Percentiles rank a stretch among this genome's conserved stretches.
Conservation (phyloP, 35 echinoderm and acorn worm species). For the Acanthaster planci region DNA sequence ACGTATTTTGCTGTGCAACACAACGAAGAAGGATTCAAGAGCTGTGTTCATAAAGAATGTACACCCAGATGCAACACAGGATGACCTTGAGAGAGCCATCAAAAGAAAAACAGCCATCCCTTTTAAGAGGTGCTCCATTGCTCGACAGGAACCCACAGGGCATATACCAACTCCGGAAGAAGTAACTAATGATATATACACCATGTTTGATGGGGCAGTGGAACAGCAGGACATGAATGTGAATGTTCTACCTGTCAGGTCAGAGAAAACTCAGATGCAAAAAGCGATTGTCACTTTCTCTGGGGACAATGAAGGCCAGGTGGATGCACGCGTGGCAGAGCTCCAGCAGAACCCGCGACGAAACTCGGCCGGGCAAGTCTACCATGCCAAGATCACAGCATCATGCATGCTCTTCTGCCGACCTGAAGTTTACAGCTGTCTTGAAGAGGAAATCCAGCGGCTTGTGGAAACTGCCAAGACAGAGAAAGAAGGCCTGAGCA, state of each 20-base stretch:
- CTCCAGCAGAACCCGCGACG: background rate
- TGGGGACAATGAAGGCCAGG: background rate
- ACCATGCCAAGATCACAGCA: background rate
- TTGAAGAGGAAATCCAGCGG: background rate
- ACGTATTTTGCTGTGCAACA: background rate
- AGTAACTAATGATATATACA: background rate
- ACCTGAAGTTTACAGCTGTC: background rate
- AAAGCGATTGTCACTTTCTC: constrained; percentile 2
- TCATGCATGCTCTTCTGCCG: constrained; percentile 22
- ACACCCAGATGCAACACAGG: background rate
- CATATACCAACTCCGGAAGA: background rate
- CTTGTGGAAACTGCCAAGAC: background rate
- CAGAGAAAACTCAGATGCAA: background rate
- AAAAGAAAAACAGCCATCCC: background rate
- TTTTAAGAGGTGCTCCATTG: background rate
- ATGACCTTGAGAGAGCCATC: constrained; percentile 26
- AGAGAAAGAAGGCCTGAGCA: background rate
- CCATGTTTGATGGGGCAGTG: background rate
- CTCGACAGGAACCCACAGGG: background rate
- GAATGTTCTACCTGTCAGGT: background rate
- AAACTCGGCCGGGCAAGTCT: constrained; percentile 5
- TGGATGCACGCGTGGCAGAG: background rate
- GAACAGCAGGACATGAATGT: background rate
- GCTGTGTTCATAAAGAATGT: background rate
- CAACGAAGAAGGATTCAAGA: background rate